These are phyloP conservation scores for Lacerta viridis DNA, from an alignment of 2,797 vertebrate species.

Conservation along the genomic window DNA sequence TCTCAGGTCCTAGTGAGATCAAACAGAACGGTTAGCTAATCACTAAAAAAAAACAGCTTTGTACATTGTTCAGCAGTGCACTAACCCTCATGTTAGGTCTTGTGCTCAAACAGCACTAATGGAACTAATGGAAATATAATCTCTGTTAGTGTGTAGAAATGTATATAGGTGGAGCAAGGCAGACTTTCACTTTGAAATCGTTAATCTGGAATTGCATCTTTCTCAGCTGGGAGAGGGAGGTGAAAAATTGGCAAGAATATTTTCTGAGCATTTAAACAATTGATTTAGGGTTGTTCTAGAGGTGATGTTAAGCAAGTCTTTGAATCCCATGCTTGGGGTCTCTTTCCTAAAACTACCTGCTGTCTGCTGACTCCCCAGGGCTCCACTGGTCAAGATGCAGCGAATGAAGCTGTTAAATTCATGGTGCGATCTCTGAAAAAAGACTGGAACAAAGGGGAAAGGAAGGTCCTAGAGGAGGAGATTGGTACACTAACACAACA, in stretches of 20 bases:
- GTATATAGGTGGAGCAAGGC: neutral
- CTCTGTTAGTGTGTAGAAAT: slow-evolving; percentile 26
- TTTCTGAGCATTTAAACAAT: no score
- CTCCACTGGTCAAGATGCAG: no score
- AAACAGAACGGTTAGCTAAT: slow-evolving; percentile 70
- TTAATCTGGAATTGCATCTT: neutral
- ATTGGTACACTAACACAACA: no score
- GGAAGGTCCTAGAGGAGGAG: no score
- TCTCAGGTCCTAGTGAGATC: slow-evolving; percentile 57
- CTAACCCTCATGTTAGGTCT: slow-evolving; percentile 54
- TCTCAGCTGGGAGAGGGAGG: neutral
- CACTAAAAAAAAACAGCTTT: slow-evolving; percentile 65
- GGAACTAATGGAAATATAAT: slow-evolving; percentile 35
- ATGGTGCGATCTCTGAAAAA: no score
- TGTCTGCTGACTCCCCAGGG: no score
- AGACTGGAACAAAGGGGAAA: no score
- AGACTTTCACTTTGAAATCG: neutral
- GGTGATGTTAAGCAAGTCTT: neutral
- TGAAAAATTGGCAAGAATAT: no score
- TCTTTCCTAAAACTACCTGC: neutral
- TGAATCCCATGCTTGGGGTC: neutral
- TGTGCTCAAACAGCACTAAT: slow-evolving; percentile 62
- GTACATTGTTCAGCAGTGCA: slow-evolving; percentile 62
- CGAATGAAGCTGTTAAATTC: no score
- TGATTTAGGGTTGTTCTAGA: no score